Evolutionary conservation across 2,888 invertebrate species (phyloP).

Genomic region (Andrena fulva): DNA sequence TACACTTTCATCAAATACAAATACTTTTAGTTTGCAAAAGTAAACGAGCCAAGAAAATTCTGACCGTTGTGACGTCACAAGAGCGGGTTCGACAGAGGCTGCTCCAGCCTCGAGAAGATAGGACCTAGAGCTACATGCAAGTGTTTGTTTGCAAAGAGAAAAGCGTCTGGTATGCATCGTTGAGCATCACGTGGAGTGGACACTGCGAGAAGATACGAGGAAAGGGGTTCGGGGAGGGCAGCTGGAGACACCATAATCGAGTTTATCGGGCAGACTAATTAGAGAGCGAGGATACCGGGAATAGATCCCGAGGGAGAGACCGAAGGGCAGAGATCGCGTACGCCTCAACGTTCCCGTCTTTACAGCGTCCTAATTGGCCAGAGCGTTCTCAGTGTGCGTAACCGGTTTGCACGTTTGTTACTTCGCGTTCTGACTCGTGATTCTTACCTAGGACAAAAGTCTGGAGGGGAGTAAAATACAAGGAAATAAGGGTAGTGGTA

Average conservation of each 20-base stretch:
- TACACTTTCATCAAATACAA: neutral
- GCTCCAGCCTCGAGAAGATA: neutral
- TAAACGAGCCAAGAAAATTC: neutral
- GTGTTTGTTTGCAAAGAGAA: constrained; percentile 33
- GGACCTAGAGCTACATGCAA: constrained; percentile 11
- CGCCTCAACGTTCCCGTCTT: constrained; percentile 62
- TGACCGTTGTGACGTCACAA: neutral
- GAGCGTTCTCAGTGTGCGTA: constrained; percentile 52
- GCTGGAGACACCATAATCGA: constrained; percentile 72
- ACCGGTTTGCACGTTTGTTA: constrained; percentile 46
- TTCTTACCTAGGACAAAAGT: constrained; percentile 7
- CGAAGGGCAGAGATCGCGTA: constrained; percentile 68
- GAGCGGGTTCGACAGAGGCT: too few relatives aligned
- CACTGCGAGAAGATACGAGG: constrained; percentile 37
- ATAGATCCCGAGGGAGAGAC: constrained; percentile 68
- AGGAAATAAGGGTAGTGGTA: neutral
- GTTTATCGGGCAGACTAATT: constrained; percentile 80
- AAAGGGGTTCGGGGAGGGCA: constrained; percentile 40
- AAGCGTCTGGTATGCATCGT: constrained; percentile 41
- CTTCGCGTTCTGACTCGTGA: constrained; percentile 28
- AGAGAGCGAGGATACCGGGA: constrained; percentile 76
- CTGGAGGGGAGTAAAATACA: neutral
- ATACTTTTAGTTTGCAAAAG: neutral
- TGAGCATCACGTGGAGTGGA: constrained; percentile 40
- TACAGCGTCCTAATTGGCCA: constrained; percentile 67